A percentile compares a stretch with the other conserved stretches of the same genome.
Evolutionary conservation across 2,888 invertebrate genomes (phyloP).

Genomic region (Tinea pellionella): DNA sequence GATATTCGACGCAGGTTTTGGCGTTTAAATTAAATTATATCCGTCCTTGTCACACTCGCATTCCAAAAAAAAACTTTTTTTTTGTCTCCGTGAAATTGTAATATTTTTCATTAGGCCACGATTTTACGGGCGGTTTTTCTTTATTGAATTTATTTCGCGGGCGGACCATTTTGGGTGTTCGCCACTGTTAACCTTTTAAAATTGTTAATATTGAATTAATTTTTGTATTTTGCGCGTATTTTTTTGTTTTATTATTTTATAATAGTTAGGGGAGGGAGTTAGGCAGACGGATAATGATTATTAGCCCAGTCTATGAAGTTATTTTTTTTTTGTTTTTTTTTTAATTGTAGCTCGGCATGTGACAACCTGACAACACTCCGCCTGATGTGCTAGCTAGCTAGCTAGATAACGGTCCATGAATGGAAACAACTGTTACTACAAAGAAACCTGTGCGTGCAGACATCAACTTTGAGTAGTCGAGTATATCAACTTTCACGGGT

Average conservation of each 20-base stretch:
- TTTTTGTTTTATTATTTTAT: neutral
- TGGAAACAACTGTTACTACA: too few species aligned
- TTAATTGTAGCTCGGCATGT: too few species aligned
- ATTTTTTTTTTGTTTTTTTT: too few species aligned
- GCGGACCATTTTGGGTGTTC: neutral
- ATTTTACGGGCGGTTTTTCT: neutral
- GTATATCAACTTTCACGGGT: too few species aligned
- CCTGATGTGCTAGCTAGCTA: too few species aligned
- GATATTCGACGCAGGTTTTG: slow-evolving; percentile 18
- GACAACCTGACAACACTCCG: too few species aligned
- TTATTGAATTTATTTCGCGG: slow-evolving; percentile 8
- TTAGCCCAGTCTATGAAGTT: too few species aligned
- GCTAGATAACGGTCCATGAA: too few species aligned
- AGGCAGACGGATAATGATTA: too few species aligned
- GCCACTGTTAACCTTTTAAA: neutral
- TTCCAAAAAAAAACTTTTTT: slow-evolving; percentile 1
- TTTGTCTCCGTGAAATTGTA: slow-evolving; percentile 9
- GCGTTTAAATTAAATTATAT: slow-evolving; percentile 47
- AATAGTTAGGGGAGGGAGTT: too few species aligned
- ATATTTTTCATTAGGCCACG: slow-evolving; percentile 11
- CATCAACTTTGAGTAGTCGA: too few species aligned
- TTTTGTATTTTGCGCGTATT: neutral
- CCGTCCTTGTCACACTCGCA: slow-evolving; percentile 23
- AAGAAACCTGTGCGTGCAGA: too few species aligned
- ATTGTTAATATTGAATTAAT: neutral